phyloP scores from a whole-genome alignment of 2,888 invertebrate genomes.

The Bhutanitis thaidina region DNA sequence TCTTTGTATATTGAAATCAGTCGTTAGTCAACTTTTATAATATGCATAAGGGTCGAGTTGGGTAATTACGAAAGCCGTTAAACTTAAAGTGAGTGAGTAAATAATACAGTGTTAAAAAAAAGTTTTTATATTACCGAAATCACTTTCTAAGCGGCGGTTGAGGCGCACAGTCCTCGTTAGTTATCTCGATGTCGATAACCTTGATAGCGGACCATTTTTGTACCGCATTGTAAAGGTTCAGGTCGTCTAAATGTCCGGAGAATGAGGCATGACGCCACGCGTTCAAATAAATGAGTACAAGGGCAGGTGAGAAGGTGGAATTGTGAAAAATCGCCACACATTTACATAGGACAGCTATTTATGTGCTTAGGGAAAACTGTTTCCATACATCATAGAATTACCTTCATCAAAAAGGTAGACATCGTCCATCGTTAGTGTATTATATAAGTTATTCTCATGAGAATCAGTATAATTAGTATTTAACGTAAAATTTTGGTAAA shows the following conservation, averaged over 20 bases:
- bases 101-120: too few relatives aligned
- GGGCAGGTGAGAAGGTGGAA: slow-evolving; percentile 8
- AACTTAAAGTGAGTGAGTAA: too few relatives aligned
- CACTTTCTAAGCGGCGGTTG: neutral
- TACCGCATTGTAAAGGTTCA: slow-evolving; percentile 7
- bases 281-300: slow-evolving; percentile 3
- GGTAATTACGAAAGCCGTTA: too few relatives aligned
- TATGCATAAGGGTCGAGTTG: too few relatives aligned
- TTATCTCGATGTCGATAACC: slow-evolving; percentile 6
- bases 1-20: too few relatives aligned
- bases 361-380: neutral
- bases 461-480: too few relatives aligned
- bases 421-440: neutral
- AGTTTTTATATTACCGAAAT: too few relatives aligned
- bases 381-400: neutral
- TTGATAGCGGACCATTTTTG: slow-evolving; percentile 10
- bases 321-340: slow-evolving; percentile 7
- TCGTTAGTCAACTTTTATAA: too few relatives aligned
- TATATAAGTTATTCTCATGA: too few relatives aligned
- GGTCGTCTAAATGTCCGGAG: slow-evolving; percentile 1
- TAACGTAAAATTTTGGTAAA: too few relatives aligned
- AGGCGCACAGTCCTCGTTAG: neutral
- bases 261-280: neutral
- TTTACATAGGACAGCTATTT: neutral
- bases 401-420: neutral